Conservation (phyloP, 37 sponge, comb jelly and placozoan species). For the Chondrosia reniformis region DNA sequence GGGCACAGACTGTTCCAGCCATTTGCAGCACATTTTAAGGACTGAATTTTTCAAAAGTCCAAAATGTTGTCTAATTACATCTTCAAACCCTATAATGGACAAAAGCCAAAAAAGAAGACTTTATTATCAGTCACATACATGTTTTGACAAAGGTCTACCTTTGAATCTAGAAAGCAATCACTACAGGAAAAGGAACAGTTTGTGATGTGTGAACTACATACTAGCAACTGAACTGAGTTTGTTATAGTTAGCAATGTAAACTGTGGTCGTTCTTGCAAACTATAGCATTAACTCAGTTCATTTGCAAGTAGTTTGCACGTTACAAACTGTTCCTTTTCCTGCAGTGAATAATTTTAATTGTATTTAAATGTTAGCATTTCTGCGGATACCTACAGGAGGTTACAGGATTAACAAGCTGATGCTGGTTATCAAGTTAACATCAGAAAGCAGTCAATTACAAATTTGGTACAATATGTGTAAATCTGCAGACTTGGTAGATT, state of each 20-base stretch:
- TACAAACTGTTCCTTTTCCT: not conserved
- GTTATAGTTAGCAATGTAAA: not conserved
- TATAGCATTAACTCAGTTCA: not conserved
- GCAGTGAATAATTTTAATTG: not conserved
- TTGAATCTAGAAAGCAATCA: not conserved
- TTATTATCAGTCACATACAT: too few species aligned
- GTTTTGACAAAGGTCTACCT: too few species aligned
- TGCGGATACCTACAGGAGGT: too few species aligned
- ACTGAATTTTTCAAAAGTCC: constrained; percentile 53
- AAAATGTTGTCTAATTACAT: constrained; percentile 72
- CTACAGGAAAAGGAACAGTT: not conserved
- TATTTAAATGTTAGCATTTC: too few species aligned
- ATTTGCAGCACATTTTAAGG: constrained; percentile 65
- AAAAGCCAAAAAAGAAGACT: too few species aligned
- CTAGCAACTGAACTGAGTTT: not conserved
- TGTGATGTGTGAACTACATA: not conserved
- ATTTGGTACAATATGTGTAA: too few species aligned
- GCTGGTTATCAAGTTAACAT: too few species aligned
- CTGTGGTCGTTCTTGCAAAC: not conserved
- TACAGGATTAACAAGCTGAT: too few species aligned
- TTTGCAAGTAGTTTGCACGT: not conserved
- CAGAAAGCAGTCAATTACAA: too few species aligned
- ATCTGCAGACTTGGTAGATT: too few species aligned
- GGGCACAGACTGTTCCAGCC: constrained; percentile 65
- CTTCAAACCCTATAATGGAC: constrained; percentile 59